These are phyloP conservation scores for Cheilosia scutellata DNA, from an alignment of 2,888 invertebrate species.

Conservation along the genomic window DNA sequence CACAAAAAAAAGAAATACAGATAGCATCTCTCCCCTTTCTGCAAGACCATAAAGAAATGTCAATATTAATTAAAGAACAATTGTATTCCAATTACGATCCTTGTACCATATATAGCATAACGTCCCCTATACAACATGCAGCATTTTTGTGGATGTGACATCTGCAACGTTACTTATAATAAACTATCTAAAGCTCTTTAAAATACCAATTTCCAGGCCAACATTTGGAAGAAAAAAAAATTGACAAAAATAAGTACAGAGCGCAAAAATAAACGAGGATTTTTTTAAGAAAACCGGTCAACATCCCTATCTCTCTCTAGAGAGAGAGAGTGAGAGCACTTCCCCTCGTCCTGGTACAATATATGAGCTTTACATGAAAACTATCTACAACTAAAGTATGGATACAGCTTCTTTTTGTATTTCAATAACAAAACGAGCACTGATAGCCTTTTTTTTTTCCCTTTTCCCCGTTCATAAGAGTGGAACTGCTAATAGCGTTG, in stretches of 20 bases:
- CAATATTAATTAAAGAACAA: constrained; percentile 72
- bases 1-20: constrained; percentile 6
- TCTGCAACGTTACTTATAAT: constrained; percentile 45
- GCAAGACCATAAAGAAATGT: constrained; percentile 41
- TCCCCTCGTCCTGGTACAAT: background rate
- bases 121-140: background rate
- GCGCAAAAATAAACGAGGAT: background rate
- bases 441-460: constrained; percentile 65
- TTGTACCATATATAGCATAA: background rate
- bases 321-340: background rate
- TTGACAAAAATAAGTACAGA: constrained; percentile 1
- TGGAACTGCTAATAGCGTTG: constrained; percentile 60
- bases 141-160: constrained; percentile 47
- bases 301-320: constrained; percentile 20
- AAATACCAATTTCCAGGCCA: constrained; percentile 47
- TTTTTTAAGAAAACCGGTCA: constrained; percentile 65
- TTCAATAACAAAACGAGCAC: constrained; percentile 66
- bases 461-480: constrained; percentile 50
- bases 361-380: constrained; percentile 35
- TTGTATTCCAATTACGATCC: constrained; percentile 63
- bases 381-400: constrained; percentile 16
- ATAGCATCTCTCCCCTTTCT: constrained; percentile 31
- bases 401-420: constrained; percentile 28
- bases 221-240: constrained; percentile 3
- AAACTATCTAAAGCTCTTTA: constrained; percentile 35